A percentile compares a stretch with the other conserved stretches of the same genome.
These are phyloP conservation scores for Seira ritae DNA, from an alignment of 2,888 invertebrate genomes.

Conservation along the genomic window DNA sequence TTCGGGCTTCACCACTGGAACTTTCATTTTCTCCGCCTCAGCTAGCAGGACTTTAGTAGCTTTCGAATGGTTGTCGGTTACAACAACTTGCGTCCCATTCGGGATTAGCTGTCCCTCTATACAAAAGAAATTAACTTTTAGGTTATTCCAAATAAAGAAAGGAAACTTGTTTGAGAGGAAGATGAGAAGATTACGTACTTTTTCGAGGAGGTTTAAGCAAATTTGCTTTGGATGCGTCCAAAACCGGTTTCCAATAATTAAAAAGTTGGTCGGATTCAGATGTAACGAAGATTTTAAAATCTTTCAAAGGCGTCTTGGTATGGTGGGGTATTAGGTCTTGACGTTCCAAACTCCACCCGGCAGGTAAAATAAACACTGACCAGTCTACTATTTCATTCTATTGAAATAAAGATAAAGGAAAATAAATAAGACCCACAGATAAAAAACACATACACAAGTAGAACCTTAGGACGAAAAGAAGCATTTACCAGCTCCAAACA, in stretches of 20 bases:
- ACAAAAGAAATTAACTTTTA: neutral
- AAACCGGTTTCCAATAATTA: conserved; percentile 72
- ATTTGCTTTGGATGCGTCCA: conserved; percentile 69
- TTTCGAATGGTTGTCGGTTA: conserved; percentile 61
- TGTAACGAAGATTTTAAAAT: conserved; percentile 67
- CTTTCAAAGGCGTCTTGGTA: conserved; percentile 68
- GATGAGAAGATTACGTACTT: conserved; percentile 46
- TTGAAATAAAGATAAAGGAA: neutral
- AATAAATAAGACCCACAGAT: neutral
- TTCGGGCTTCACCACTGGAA: conserved; percentile 71
- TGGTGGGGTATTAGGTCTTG: conserved; percentile 65
- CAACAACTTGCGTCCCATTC: conserved; percentile 67
- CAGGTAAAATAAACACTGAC: conserved; percentile 58
- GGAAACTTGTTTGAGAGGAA: too few relatives aligned
- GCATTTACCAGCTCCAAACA: conserved; percentile 77
- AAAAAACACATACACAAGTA: neutral
- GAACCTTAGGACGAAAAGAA: neutral
- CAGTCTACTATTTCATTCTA: conserved; percentile 67
- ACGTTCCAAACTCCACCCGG: conserved; percentile 70
- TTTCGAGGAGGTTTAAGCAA: conserved; percentile 66
- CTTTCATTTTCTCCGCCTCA: conserved; percentile 40
- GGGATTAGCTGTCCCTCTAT: conserved; percentile 57
- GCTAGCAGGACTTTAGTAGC: conserved; percentile 52
- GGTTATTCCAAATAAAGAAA: too few relatives aligned
- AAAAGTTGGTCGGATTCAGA: conserved; percentile 70